These are phyloP conservation scores for Hemibagrus wyckioides DNA, from an alignment of 2,113 vertebrate genomes.

Conservation along the genomic window DNA sequence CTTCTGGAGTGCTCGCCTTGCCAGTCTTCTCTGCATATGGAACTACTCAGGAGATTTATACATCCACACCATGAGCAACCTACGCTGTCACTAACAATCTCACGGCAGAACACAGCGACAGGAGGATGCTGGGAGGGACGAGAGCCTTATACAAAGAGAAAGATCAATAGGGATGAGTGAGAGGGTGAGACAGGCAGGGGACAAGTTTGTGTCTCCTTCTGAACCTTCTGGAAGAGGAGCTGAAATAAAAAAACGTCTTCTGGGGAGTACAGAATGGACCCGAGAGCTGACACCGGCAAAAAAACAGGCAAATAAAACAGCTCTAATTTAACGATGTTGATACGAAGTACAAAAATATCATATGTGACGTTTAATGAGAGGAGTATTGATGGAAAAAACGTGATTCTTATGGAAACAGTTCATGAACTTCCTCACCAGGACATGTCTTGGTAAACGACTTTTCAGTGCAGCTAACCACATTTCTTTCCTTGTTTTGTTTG, in stretches of 20 bases:
- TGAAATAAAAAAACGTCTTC: background rate
- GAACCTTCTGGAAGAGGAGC: slow-evolving; percentile 31
- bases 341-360: background rate
- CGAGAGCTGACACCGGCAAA: background rate
- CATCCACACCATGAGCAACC: slow-evolving; percentile 10
- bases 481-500: background rate
- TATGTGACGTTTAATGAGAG: background rate
- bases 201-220: background rate
- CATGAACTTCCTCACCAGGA: slow-evolving; percentile 10
- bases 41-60: slow-evolving; percentile 32
- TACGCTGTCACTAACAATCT: slow-evolving; percentile 2
- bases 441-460: background rate
- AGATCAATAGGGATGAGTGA: slow-evolving; percentile 18
- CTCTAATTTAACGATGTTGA: background rate
- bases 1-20: slow-evolving; percentile 10
- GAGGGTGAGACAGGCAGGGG: slow-evolving; percentile 5
- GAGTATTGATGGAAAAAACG: background rate
- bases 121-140: background rate
- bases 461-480: background rate
- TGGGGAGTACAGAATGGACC: background rate
- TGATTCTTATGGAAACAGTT: background rate
- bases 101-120: background rate
- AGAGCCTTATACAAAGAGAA: slow-evolving; percentile 21
- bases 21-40: slow-evolving; percentile 31
- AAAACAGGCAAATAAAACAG: background rate